These are phyloP conservation scores for Delichon dasypus DNA, from an alignment of 2,797 vertebrate species.

Conservation along the genomic window DNA sequence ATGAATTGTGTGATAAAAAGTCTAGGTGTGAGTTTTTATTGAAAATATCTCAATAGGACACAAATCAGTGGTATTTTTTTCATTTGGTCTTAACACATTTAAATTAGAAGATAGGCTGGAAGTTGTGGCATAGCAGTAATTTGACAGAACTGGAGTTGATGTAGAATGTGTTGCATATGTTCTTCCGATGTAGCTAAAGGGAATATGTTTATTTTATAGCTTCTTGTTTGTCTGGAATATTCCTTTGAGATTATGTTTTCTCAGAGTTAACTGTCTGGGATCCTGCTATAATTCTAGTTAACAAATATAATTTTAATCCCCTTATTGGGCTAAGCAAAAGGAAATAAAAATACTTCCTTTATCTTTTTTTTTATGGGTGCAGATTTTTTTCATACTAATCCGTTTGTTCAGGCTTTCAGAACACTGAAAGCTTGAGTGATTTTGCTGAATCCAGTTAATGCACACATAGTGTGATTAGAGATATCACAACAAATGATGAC, in stretches of 20 bases:
- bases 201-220: neutral
- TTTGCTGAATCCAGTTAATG: constrained; percentile 9
- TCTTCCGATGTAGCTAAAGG: neutral
- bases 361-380: neutral
- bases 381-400: neutral
- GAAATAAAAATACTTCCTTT: neutral
- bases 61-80: neutral
- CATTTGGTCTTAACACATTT: neutral
- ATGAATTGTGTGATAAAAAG: neutral
- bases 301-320: neutral
- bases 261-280: neutral
- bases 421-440: neutral
- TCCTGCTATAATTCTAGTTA: neutral
- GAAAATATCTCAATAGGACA: neutral
- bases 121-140: neutral
- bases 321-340: neutral
- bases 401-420: constrained; percentile 10
- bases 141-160: neutral
- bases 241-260: neutral
- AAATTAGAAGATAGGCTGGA: neutral
- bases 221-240: neutral
- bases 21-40: neutral
- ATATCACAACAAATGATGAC: neutral
- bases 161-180: neutral
- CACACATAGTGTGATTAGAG: neutral